phyloP scores from a whole-genome alignment of 2,888 invertebrate species.

The Macrosoma leucophasiata region DNA sequence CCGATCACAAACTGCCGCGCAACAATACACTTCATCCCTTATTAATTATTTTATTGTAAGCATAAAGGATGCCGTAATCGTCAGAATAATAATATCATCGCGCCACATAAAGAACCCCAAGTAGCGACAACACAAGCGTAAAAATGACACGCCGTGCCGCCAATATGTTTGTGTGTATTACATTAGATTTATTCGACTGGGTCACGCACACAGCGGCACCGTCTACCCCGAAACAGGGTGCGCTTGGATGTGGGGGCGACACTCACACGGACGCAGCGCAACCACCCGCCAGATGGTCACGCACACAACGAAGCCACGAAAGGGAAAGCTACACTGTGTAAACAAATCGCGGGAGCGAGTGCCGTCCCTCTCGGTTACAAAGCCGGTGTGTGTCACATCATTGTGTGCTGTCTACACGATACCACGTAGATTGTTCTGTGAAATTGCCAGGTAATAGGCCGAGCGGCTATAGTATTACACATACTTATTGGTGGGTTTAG shows the following conservation, averaged over 20 bases:
- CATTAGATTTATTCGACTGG: slow-evolving; percentile 74
- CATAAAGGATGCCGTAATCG: slow-evolving; percentile 75
- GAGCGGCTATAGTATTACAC: slow-evolving; percentile 71
- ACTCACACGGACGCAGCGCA: slow-evolving; percentile 48
- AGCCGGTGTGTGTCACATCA: slow-evolving; percentile 61
- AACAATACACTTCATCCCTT: slow-evolving; percentile 73
- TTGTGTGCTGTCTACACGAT: slow-evolving; percentile 65
- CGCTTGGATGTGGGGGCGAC: slow-evolving; percentile 55
- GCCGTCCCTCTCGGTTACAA: slow-evolving; percentile 63
- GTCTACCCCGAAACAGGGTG: slow-evolving; percentile 63
- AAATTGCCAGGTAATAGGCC: slow-evolving; percentile 76
- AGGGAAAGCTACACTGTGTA: slow-evolving; percentile 74
- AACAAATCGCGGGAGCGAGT: slow-evolving; percentile 66
- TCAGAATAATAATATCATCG: slow-evolving; percentile 75
- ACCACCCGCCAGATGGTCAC: slow-evolving; percentile 67
- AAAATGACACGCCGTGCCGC: slow-evolving; percentile 70
- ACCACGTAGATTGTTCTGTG: slow-evolving; percentile 72
- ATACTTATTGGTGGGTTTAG: slow-evolving; percentile 69
- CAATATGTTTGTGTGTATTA: slow-evolving; percentile 74
- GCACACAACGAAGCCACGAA: slow-evolving; percentile 57
- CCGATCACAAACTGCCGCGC: slow-evolving; percentile 61
- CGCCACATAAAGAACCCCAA: slow-evolving; percentile 71
- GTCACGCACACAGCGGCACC: slow-evolving; percentile 58
- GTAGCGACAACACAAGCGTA: slow-evolving; percentile 73
- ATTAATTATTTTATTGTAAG: slow-evolving; percentile 76